Conservation (phyloP, 2,113 vertebrate genomes). For the Ptyas mucosa region DNA sequence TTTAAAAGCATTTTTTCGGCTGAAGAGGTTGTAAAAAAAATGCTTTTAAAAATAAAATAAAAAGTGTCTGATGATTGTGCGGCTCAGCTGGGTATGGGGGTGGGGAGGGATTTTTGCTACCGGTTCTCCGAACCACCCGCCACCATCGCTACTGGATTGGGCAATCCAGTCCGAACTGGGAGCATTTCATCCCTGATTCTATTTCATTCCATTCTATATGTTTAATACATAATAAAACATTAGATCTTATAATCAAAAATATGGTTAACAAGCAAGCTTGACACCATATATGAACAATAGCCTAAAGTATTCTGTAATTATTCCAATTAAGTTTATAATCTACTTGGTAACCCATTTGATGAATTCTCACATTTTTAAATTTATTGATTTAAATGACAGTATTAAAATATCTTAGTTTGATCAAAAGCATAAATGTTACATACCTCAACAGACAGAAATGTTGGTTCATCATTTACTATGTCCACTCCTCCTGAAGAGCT, state of each 20-base stretch:
- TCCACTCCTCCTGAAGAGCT: conserved; percentile 16
- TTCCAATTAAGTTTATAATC: neutral
- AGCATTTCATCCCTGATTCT: too few relatives aligned
- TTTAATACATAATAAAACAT: neutral
- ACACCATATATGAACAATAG: neutral
- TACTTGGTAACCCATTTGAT: neutral
- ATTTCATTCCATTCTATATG: neutral
- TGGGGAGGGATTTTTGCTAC: too few relatives aligned
- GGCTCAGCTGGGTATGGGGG: too few relatives aligned
- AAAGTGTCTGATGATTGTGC: too few relatives aligned
- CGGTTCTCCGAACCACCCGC: too few relatives aligned
- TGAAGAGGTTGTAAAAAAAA: too few relatives aligned
- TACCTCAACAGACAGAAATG: conserved; percentile 58
- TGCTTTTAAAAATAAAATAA: too few relatives aligned
- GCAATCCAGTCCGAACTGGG: too few relatives aligned
- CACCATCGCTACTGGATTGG: too few relatives aligned
- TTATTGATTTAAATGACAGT: neutral
- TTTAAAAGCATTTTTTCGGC: too few relatives aligned
- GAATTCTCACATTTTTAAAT: neutral
- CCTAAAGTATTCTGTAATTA: neutral
- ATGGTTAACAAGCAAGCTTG: neutral
- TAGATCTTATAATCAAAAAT: neutral
- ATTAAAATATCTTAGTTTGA: neutral
- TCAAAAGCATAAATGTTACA: conserved; percentile 44
- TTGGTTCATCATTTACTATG: conserved; percentile 29